phyloP scores from a whole-genome alignment of 2,888 invertebrate genomes.

The Himalopsyche anomala region DNA sequence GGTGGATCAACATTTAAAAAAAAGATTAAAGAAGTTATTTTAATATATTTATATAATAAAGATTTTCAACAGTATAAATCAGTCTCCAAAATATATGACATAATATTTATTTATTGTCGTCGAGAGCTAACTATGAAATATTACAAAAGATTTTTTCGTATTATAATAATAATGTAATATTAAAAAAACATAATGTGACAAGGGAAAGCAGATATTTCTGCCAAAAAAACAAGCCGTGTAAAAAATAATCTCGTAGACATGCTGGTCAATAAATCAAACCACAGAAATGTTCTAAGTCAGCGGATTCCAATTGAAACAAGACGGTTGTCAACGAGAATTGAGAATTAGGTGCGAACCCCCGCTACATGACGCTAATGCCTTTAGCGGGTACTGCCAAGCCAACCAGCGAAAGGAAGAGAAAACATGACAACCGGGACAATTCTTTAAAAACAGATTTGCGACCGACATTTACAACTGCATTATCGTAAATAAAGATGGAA shows the following conservation, averaged over 20 bases:
- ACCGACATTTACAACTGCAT: background rate
- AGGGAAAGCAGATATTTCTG: background rate
- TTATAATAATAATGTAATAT: too few species aligned
- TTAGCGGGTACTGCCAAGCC: constrained; percentile 11
- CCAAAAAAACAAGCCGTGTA: background rate
- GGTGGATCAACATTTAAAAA: too few species aligned
- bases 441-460: constrained; percentile 11
- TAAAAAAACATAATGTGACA: background rate
- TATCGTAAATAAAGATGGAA: constrained; percentile 19
- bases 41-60: too few species aligned
- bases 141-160: too few species aligned
- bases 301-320: background rate
- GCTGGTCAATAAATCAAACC: constrained; percentile 18
- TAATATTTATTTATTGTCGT: too few species aligned
- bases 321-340: background rate
- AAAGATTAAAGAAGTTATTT: too few species aligned
- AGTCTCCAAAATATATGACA: too few species aligned
- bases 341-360: constrained; percentile 11
- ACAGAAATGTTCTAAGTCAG: background rate
- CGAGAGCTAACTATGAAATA: too few species aligned
- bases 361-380: constrained; percentile 30
- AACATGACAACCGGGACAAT: constrained; percentile 1
- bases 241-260: constrained; percentile 4
- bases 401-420: background rate
- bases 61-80: too few species aligned